Percentiles rank a stretch among this genome's conserved stretches.
Evolutionary conservation across 2,797 vertebrate genomes (phyloP).

Genomic region (Acanthornis magna): DNA sequence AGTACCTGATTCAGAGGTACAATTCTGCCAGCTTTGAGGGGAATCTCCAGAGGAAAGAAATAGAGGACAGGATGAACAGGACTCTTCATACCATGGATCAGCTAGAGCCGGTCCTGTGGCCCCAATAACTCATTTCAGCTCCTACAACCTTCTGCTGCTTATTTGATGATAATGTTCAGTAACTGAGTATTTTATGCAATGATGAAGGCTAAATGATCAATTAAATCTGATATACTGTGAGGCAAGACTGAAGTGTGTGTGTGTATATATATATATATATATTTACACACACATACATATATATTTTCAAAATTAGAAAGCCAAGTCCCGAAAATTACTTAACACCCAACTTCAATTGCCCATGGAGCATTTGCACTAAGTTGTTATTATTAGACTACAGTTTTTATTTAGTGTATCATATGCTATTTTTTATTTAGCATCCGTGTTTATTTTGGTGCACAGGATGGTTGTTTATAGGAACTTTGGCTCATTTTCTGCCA

Average conservation of each 20-base stretch:
- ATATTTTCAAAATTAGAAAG: not conserved
- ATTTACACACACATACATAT: not conserved
- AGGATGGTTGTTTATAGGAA: conserved; percentile 20
- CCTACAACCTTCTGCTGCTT: not conserved
- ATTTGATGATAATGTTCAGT: not conserved
- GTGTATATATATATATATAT: not conserved
- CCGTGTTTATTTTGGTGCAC: not conserved
- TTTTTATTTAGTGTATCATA: conserved; percentile 1
- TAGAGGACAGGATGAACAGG: not conserved
- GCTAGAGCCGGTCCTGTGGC: not conserved
- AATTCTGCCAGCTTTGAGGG: not conserved
- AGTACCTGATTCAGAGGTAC: not conserved
- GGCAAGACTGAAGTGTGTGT: not conserved
- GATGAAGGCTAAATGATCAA: not conserved
- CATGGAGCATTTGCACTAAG: not conserved
- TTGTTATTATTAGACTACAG: not conserved
- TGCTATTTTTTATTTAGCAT: conserved; percentile 23
- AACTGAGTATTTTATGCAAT: not conserved
- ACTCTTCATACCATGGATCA: not conserved
- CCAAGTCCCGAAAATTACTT: not conserved
- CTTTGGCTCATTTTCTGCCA: conserved; percentile 45
- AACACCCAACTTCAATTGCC: not conserved
- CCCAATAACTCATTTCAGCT: not conserved
- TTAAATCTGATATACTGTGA: not conserved
- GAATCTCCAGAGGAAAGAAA: not conserved